Evolutionary conservation across 2,797 vertebrate species (phyloP), one percentile per base, ranked within the genome.

Genomic region (Sebastes taczanowskii): DNA sequence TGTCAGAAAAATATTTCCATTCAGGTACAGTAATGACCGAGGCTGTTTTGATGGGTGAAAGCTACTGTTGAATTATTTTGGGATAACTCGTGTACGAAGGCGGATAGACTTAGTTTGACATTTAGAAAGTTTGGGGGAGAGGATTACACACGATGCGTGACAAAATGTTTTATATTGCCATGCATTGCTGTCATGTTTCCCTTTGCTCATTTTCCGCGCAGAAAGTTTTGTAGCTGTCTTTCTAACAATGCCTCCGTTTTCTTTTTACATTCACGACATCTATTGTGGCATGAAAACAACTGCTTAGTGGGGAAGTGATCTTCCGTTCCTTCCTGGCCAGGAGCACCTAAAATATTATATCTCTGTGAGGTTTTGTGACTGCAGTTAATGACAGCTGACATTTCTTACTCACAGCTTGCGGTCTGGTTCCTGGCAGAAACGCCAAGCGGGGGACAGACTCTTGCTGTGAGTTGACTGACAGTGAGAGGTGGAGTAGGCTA

Each of bases 311-410:
- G 60, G 60, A 80, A 71, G 34, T 71, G 32, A 76, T 66, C 53
- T 35, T 67, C 18, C 22, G 35, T 64, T 62, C 52, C 34, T 34
- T 74, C 29, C 32, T 71, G 34, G 14, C 65, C 81, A 85, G 72
- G 69, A 76, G 60, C 34, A 68, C 59, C 73, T 83, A 59, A 78
- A 81, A 86, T 83, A 76, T 77, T 65, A 30, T 59, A 74, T 73
- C 70, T 82, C 63, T 55, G 18, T 81, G 76, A 90, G 74, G 69
- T 84, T 30, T 91, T 91, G 80, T 88, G 87, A 87, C 74, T 74
- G 85, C 78, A 8, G 90, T 93, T 91, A 94, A 94, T 94, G 91
- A 91, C 82, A 89, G 86, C 79, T 96, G 95, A 95, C 95, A 96
- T 96, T 96, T 96, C 86, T 85, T 86, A 55, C 81, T 92, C 93